Conservation (phyloP, 2,113 vertebrate species). For the Rhineura floridana region DNA sequence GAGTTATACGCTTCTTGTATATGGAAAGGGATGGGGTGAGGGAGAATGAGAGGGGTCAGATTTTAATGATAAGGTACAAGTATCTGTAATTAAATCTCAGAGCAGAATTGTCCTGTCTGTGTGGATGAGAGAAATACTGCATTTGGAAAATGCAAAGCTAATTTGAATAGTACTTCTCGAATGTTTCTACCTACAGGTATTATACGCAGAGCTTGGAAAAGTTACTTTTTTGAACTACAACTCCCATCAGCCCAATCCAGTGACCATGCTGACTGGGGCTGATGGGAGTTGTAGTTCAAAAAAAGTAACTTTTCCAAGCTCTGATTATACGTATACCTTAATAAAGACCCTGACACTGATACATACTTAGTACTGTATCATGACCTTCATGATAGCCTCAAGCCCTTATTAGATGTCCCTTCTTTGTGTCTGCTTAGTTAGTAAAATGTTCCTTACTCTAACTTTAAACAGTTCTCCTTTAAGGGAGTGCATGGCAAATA, state of each 20-base stretch:
- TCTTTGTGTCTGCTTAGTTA: background rate
- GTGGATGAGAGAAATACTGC: background rate
- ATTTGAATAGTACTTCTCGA: background rate
- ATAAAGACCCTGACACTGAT: background rate
- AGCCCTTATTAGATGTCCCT: background rate
- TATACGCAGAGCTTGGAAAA: no score
- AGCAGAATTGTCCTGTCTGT: background rate
- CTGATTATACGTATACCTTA: no score
- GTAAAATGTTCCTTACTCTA: background rate
- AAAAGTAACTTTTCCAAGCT: no score
- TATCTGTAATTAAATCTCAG: conserved; percentile 14
- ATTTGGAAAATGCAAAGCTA: conserved; percentile 10
- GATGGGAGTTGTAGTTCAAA: no score
- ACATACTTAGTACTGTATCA: background rate
- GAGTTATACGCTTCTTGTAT: conserved; percentile 7
- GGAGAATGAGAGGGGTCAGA: background rate
- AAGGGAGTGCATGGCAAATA: background rate
- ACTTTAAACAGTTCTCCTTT: background rate
- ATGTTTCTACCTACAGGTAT: conserved; percentile 10
- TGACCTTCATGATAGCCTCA: background rate
- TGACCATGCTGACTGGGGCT: no score
- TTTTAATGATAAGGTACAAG: conserved; percentile 9
- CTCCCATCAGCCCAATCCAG: no score
- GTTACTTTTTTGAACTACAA: no score
- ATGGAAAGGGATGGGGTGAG: background rate